Conservation (phyloP, 2,113 vertebrate species). For the Caretta caretta region DNA sequence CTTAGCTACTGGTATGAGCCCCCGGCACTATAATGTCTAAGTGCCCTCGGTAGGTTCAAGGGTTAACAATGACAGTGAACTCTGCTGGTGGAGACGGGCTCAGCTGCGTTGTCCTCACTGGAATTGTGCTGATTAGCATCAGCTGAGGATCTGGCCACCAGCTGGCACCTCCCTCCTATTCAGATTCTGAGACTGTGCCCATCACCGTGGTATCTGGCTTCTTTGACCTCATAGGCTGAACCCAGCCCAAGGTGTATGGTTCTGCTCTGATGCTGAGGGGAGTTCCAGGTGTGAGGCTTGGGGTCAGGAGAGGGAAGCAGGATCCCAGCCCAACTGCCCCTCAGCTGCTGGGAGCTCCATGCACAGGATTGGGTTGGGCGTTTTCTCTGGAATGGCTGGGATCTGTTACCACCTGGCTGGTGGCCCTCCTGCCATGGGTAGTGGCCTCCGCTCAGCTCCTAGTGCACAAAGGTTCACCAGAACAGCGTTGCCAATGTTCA, state of each 20-base stretch:
- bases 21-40: neutral
- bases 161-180: neutral
- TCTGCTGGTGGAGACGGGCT: no score
- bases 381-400: no score
- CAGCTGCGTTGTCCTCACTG: neutral
- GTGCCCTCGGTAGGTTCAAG: neutral
- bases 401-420: no score
- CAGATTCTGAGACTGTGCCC: neutral
- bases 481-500: neutral
- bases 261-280: neutral
- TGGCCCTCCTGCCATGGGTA: no score
- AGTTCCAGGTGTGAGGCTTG: neutral
- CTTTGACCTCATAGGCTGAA: neutral
- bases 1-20: no score
- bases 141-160: neutral
- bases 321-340: no score
- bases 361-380: no score
- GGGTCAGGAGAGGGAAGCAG: neutral
- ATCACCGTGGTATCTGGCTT: neutral
- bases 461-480: neutral
- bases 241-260: neutral
- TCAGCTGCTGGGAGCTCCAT: no score
- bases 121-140: neutral
- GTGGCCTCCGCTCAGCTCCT: neutral
- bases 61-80: neutral